Base-by-base conservation (phyloP, 2,888 invertebrate genomes). In the Mongoloraphidia duomilia region DNA sequence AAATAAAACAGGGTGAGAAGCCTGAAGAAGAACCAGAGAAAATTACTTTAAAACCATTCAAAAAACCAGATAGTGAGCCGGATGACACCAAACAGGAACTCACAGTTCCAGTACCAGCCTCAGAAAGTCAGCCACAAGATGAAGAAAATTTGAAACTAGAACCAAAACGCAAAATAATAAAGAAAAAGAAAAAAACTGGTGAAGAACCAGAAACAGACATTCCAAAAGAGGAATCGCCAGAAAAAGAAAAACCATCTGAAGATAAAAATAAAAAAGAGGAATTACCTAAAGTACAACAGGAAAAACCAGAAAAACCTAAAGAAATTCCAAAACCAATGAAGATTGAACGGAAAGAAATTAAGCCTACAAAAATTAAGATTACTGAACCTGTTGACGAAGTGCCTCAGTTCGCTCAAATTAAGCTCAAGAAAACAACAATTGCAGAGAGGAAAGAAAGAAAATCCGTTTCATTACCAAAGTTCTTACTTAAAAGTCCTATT, bases 401-500 rank as follows among this genome's bases (percentile, higher is more conserved):
- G 10, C 77, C 82, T 1, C 76, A 76, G 50, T 77, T 81, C 56
- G 76, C 77, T 49, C 74, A 79, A 64, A 67, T 84, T 3, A 84
- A 84, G 66, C 66, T 86, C 5, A 83, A 60, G 42, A 66, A 65
- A 54, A 61, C 64, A 8, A 65, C 63, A 53, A 50, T 56, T 35
- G 52, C 58, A n/a, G 54, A 57, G 41, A 61, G 61, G 49, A 63
- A 63, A 55, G 63, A 63, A 54, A 52, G 49, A 4, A 57, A 59
- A 47, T 51, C 51, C 46, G 59, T 53, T 1, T 60, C 58, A 54
- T 65, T 84, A 49, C 84, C 82, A 1, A 82, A 80, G 63, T 71
- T 82, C 46, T 72, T 80, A 59, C 66, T 87, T 1, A 83, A 82
- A 59, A 85, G 85, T 62, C 73, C 81, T 55, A 81, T 86, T n/a